Evolutionary conservation across 2,888 invertebrate species (phyloP), one percentile per base, ranked within the genome.

Genomic region (Mythimna ferrago): DNA sequence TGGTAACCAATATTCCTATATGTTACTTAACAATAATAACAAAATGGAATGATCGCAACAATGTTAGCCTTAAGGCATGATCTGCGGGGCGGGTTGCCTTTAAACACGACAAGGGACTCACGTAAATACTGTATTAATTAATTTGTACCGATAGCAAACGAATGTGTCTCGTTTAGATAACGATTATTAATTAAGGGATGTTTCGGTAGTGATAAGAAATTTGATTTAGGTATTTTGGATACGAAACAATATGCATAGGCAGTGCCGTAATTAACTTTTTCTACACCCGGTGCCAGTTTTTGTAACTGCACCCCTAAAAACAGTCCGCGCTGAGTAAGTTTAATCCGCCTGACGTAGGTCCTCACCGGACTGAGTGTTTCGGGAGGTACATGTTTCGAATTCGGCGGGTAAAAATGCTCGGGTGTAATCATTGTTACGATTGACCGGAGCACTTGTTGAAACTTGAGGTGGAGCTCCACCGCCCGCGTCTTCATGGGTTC

Each of bases 41-140:
- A 60, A 68, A 75, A 81, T 76, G 80, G 76, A 69, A 65, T 66
- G 67, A 65, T 71, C 10, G 66, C 58, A 75, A 75, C 76, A 78
- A 67, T 64, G 78, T 78, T 80, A 83, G 89, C 92, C 92, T 89
- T 88, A 87, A 90, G 89, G 87, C 81, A 75, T 81, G 78, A 84
- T 82, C 81, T 75, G 80, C 79, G 84, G 87, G 87, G 88, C 89
- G 89, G 89, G 89, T 88, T 87, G 86, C 85, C 85, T 83, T 83
- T 88, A 87, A 79, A 90, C 93, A 94, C 94, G 93, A 94, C 93
- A 89, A 90, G 88, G 80, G 80, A 87, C 91, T 92, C 93, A 92
- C 93, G 93, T 92, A 90, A 93, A 92, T 93, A 90, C 92, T 93
- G 94, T 93, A 93, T 94, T 93, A 94, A 95, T 95, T 95, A 95